These are phyloP conservation scores for Tetramorium parvispinum DNA, from an alignment of 1,140 invertebrate genomes.

Conservation along the genomic window DNA sequence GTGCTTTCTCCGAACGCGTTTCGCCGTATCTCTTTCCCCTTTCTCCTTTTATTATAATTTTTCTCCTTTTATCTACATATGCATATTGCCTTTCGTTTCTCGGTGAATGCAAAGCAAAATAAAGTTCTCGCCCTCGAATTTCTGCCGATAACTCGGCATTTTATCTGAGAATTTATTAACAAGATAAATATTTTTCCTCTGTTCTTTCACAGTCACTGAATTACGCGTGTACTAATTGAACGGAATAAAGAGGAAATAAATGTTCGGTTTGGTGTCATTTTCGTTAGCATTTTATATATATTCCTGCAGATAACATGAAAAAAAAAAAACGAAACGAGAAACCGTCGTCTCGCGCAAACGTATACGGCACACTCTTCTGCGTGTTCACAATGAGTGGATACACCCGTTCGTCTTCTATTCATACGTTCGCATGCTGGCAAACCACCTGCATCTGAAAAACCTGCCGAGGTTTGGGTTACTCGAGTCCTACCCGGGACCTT, in stretches of 20 bases:
- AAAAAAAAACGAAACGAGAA: conserved; percentile 1
- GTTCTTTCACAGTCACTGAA: background rate
- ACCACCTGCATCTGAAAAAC: conserved; percentile 69
- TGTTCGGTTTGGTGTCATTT: background rate
- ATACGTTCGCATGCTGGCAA: conserved; percentile 66
- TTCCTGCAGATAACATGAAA: background rate
- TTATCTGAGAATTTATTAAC: background rate
- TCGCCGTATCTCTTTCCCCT: background rate
- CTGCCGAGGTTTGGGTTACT: conserved; percentile 71
- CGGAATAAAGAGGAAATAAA: background rate
- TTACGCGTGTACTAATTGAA: background rate
- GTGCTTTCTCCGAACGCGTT: conserved; percentile 10
- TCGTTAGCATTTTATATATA: background rate
- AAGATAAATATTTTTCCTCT: background rate
- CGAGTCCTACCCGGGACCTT: background rate
- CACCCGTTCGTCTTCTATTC: conserved; percentile 68
- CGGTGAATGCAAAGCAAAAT: background rate
- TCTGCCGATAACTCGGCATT: background rate
- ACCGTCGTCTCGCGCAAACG: conserved; percentile 3
- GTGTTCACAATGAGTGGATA: conserved; percentile 66
- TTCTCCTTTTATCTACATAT: background rate
- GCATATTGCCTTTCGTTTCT: background rate
- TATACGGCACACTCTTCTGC: conserved; percentile 24
- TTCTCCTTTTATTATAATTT: background rate
- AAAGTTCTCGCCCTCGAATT: no score